phyloP scores from a whole-genome alignment of 1,140 invertebrate genomes.

The Propsilocerus akamusi region DNA sequence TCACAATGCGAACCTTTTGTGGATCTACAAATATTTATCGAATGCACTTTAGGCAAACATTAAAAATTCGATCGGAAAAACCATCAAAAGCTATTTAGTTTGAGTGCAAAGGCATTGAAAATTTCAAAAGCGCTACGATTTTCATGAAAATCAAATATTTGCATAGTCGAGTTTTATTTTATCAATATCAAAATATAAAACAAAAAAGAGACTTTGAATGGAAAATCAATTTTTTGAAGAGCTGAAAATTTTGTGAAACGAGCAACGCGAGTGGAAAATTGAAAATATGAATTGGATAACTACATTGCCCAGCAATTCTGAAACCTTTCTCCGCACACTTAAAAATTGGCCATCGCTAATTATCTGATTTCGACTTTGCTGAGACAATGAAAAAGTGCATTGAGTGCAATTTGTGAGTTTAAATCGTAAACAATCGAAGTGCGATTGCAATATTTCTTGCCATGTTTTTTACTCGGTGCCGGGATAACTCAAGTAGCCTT shows the following conservation, averaged over 20 bases:
- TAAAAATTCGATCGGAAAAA: too few relatives aligned
- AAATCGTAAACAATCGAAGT: too few relatives aligned
- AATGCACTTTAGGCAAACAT: too few relatives aligned
- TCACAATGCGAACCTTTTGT: too few relatives aligned
- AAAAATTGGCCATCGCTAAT: neutral
- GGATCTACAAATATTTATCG: too few relatives aligned
- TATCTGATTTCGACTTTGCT: constrained; percentile 2
- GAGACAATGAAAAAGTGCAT: too few relatives aligned
- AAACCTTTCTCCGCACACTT: neutral
- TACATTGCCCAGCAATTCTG: neutral
- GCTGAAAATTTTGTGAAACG: neutral
- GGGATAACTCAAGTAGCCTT: too few relatives aligned
- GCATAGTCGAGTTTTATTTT: neutral
- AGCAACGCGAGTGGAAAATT: neutral
- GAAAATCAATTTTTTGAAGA: neutral
- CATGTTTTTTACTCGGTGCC: too few relatives aligned
- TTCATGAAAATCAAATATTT: constrained; percentile 2
- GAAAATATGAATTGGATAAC: constrained; percentile 4
- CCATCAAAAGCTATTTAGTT: constrained; percentile 2
- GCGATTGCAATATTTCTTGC: too few relatives aligned
- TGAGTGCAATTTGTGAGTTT: too few relatives aligned
- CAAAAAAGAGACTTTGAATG: neutral
- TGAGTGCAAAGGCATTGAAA: neutral
- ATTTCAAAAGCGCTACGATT: neutral
- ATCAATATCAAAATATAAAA: neutral